These are phyloP conservation scores for Salarias fasciatus DNA, from an alignment of 2,797 vertebrate genomes.

Conservation along the genomic window DNA sequence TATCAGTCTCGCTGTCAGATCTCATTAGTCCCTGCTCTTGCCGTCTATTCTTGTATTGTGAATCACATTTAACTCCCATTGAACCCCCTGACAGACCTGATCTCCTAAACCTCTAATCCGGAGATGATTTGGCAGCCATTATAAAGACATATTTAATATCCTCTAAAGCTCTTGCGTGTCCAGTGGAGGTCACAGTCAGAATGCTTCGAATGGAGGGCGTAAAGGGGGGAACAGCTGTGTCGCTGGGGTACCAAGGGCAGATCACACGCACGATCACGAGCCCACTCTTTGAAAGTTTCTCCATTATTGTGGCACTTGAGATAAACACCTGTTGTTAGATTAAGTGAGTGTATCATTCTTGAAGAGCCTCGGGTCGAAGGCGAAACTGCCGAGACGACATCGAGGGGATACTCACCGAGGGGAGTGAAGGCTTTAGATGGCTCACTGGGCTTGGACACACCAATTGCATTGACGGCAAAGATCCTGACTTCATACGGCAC, in stretches of 20 bases:
- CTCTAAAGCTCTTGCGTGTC: constrained; percentile 73
- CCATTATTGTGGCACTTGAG: constrained; percentile 41
- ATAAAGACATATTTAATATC: constrained; percentile 82
- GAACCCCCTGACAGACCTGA: constrained; percentile 68
- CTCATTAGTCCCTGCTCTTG: constrained; percentile 58
- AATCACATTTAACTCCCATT: constrained; percentile 70
- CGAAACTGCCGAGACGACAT: no score
- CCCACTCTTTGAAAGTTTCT: constrained; percentile 36
- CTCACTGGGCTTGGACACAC: constrained; percentile 94
- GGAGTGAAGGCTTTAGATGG: constrained; percentile 96
- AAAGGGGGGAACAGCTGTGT: constrained; percentile 74
- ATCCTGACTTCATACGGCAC: constrained; percentile 97
- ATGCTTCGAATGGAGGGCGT: constrained; percentile 70
- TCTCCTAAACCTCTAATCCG: constrained; percentile 81
- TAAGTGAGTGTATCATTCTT: constrained; percentile 26
- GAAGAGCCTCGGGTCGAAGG: constrained; percentile 16
- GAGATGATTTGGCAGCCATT: constrained; percentile 79
- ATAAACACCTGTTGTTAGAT: constrained; percentile 32
- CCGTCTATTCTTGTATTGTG: constrained; percentile 75
- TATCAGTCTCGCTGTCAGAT: constrained; percentile 51
- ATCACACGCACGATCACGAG: constrained; percentile 41
- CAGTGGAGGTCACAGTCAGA: constrained; percentile 74
- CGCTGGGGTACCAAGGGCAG: constrained; percentile 62
- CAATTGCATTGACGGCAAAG: constrained; percentile 95
- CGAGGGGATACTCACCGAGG: constrained; percentile 87